Base-by-base conservation (phyloP, 2,113 vertebrate species). In the Dicerorhinus sumatrensis region DNA sequence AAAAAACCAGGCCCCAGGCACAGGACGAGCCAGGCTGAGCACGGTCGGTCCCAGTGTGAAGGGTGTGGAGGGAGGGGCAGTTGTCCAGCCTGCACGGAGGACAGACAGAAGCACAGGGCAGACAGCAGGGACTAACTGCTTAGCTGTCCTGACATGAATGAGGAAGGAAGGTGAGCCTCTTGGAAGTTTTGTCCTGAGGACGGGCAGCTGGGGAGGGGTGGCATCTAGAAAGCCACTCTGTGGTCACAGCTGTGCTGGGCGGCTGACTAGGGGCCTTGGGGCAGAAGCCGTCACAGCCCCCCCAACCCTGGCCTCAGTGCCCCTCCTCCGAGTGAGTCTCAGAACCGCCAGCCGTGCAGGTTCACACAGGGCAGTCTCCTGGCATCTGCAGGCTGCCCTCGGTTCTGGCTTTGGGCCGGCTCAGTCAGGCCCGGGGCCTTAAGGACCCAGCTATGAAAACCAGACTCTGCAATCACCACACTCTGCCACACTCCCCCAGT, bases 311-410 rank as follows among this genome's bases (percentile, higher is more conserved):
- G 29, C 18, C 36, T 82, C 36, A 2, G 56, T 65, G 69, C 69
- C 54, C 29, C 1, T 17, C 39, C 42, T 10, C 39, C 6, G 2
- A 2, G 1, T 62, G 33, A 31, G 33, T 25, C 20, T 33, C 60
- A 9, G 56, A 36, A 2, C 21, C 80, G 0, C 20, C 36, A 12
- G 36, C 56, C 0, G 9, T 20, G 27, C 58, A 8, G 0, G 58
- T 7, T 31, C 86, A n/a, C 29, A 14, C 12, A 8, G 42, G 60
- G 9, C 3, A 2, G 69, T 54, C 3, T 58, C 62, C 48, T 29
- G 3, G 16, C 20, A 12, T 85, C 82, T 46, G 73, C 73, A 31
- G 48, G 33, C 33, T 0, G 46, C 60, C 4, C 72, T 67, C 7
- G 8, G 17, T 31, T 58, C 62, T 46, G 63, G 63, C 63, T 70